Percentiles rank a stretch among this genome's conserved stretches.
Evolutionary conservation across 1,140 invertebrate genomes (phyloP).

Genomic region (roundworm (Caenorhabditis elegans)): DNA sequence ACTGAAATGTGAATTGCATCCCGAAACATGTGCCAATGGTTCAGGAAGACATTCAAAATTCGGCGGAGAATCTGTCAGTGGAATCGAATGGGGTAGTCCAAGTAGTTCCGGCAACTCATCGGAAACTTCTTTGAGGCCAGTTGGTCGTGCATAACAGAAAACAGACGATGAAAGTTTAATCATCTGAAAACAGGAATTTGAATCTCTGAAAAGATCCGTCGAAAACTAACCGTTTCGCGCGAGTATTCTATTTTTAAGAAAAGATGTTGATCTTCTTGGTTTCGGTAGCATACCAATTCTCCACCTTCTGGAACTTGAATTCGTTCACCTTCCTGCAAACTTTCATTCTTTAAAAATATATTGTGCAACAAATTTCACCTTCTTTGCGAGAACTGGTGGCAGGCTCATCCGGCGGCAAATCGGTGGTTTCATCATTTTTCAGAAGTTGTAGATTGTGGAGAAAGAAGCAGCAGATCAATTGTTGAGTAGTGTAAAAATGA

Average conservation of each 20-base stretch:
- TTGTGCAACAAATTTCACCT: too few relatives aligned
- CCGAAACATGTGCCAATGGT: too few relatives aligned
- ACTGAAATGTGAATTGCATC: too few relatives aligned
- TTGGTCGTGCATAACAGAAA: not conserved
- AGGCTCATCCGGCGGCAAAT: not conserved
- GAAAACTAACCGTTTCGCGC: not conserved
- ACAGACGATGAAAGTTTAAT: not conserved
- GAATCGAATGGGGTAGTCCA: slow-evolving; percentile 8
- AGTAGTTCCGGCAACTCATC: slow-evolving; percentile 8
- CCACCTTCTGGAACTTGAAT: slow-evolving; percentile 21
- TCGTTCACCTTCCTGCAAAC: not conserved
- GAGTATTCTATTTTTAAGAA: not conserved
- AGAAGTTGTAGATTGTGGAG: not conserved
- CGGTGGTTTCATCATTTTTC: not conserved
- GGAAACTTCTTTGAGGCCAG: not conserved
- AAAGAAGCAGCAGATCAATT: not conserved
- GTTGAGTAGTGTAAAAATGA: slow-evolving; percentile 5
- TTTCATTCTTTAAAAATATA: too few relatives aligned
- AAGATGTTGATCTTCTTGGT: not conserved
- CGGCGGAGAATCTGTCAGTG: not conserved
- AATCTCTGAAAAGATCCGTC: too few relatives aligned
- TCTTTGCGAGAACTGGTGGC: too few relatives aligned
- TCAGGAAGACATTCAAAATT: too few relatives aligned
- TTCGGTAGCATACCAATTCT: slow-evolving; percentile 1
- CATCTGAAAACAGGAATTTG: not conserved